phyloP scores from a whole-genome alignment of 2,888 invertebrate species.

The Callyntrura sp. region DNA sequence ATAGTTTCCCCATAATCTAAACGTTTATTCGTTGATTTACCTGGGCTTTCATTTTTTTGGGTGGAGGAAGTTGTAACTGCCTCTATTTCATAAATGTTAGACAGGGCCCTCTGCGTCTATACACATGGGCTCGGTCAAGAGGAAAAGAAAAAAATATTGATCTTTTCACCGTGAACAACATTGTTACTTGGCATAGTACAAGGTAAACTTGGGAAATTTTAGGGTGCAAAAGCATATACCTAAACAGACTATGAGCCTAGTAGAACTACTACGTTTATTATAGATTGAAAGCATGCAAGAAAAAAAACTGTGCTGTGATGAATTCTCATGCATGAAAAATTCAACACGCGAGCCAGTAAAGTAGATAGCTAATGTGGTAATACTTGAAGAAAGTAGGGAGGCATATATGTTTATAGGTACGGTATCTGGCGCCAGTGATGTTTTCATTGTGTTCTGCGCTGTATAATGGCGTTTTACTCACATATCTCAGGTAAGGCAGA shows the following conservation, averaged over 20 bases:
- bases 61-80: not conserved
- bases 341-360: slow-evolving; percentile 3
- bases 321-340: slow-evolving; percentile 44
- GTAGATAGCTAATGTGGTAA: not conserved
- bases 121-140: not conserved
- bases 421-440: no score
- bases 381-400: slow-evolving; percentile 2
- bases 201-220: no score
- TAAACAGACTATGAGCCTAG: no score
- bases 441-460: not conserved
- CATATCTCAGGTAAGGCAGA: not conserved
- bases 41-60: not conserved
- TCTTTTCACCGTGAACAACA: slow-evolving; percentile 41
- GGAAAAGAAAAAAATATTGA: slow-evolving; percentile 44
- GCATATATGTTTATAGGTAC: no score
- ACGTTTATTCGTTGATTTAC: slow-evolving; percentile 31
- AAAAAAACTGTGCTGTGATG: slow-evolving; percentile 39
- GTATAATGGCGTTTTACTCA: not conserved
- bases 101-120: not conserved
- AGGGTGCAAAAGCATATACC: no score
- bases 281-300: slow-evolving; percentile 60
- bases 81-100: slow-evolving; percentile 10
- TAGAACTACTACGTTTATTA: no score
- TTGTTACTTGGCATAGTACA: slow-evolving; percentile 5
- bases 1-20: no score